A percentile compares a stretch with the other conserved stretches of the same genome.
These are phyloP conservation scores for Thelaira solivaga DNA, from an alignment of 2,888 invertebrate genomes.

Conservation along the genomic window DNA sequence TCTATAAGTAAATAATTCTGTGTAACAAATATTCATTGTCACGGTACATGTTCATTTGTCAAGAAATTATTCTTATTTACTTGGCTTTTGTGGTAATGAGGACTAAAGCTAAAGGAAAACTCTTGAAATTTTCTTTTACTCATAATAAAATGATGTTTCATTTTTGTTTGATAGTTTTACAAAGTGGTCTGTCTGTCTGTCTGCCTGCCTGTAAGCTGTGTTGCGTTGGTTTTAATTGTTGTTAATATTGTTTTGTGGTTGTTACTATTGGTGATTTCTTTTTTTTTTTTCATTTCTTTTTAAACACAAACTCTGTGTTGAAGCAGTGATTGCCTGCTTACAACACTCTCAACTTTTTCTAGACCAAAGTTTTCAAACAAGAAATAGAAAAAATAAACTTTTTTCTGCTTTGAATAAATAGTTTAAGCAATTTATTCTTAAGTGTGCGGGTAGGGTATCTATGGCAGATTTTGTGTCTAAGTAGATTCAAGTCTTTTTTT, in stretches of 20 bases:
- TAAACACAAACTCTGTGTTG: too few species aligned
- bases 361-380: slow-evolving; percentile 44
- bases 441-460: too few species aligned
- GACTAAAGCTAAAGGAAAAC: slow-evolving; percentile 3
- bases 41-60: slow-evolving; percentile 28
- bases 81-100: background rate
- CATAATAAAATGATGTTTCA: slow-evolving; percentile 39
- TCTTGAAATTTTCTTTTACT: slow-evolving; percentile 7
- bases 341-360: slow-evolving; percentile 24
- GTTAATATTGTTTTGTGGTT: slow-evolving; percentile 26
- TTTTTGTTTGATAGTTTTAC: slow-evolving; percentile 41
- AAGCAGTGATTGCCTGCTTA: slow-evolving; percentile 25
- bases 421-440: slow-evolving; percentile 35
- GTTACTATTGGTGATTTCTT: background rate
- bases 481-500: background rate
- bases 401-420: slow-evolving; percentile 37
- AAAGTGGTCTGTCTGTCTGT: slow-evolving; percentile 40
- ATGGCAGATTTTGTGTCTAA: background rate
- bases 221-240: slow-evolving; percentile 1
- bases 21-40: background rate
- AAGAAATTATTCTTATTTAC: slow-evolving; percentile 6
- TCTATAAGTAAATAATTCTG: background rate
- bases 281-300: background rate
- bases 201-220: too few species aligned
- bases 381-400: slow-evolving; percentile 20